These are phyloP conservation scores for Horisme vitalbata DNA, from an alignment of 2,888 invertebrate species.

Conservation along the genomic window DNA sequence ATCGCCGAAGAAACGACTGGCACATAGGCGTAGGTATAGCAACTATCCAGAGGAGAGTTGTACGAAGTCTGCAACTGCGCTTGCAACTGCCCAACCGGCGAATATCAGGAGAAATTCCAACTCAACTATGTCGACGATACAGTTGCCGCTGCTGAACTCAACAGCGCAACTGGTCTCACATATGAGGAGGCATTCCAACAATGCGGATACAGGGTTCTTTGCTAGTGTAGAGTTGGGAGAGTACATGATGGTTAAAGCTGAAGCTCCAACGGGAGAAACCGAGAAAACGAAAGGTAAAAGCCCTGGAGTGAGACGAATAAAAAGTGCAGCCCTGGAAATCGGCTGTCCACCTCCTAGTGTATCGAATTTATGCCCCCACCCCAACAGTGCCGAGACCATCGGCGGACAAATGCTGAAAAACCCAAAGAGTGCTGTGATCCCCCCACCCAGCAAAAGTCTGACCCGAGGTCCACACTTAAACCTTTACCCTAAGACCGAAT, in stretches of 20 bases:
- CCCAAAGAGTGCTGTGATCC: conserved; percentile 84
- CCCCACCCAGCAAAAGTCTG: conserved; percentile 87
- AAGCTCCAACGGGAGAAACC: conserved; percentile 71
- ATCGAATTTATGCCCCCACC: conserved; percentile 89
- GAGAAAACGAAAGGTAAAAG: conserved; percentile 81
- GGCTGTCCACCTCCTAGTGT: conserved; percentile 87
- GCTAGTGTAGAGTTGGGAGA: conserved; percentile 79
- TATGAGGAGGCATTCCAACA: conserved; percentile 84
- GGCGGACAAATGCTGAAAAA: conserved; percentile 86
- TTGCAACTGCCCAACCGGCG: conserved; percentile 71
- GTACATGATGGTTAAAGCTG: conserved; percentile 78
- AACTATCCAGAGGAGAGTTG: conserved; percentile 76
- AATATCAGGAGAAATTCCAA: conserved; percentile 84
- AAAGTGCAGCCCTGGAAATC: conserved; percentile 88
- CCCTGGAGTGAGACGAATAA: conserved; percentile 85
- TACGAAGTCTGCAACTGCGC: conserved; percentile 75
- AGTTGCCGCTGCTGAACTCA: conserved; percentile 77
- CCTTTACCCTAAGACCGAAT: conserved; percentile 85
- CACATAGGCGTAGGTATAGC: conserved; percentile 67
- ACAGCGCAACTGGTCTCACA: conserved; percentile 77
- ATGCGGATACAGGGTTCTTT: conserved; percentile 83
- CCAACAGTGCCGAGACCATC: conserved; percentile 91
- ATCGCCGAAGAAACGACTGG: conserved; percentile 68
- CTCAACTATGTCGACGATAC: conserved; percentile 85
- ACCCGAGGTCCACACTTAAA: conserved; percentile 88